Percentiles rank a stretch among this genome's conserved stretches.
Conservation (phyloP, 2,797 vertebrate species). For the Oophaga sylvatica region DNA sequence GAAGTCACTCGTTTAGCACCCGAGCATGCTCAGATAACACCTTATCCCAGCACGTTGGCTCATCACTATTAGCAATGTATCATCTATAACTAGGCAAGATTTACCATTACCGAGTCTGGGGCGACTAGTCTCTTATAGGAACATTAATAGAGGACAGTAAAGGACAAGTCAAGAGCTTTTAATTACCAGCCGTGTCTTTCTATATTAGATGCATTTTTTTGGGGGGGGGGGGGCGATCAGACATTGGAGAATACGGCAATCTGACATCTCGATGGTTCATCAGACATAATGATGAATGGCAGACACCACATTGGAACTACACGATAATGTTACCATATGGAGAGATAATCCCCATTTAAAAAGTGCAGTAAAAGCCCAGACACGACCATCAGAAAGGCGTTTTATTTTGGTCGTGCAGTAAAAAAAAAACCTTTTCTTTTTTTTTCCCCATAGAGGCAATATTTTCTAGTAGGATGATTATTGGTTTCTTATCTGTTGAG, state of each 20-base stretch:
- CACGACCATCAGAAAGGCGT: not conserved
- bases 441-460: conserved; percentile 3
- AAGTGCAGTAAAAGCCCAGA: conserved; percentile 1
- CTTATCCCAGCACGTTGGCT: no score
- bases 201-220: not conserved
- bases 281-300: not conserved
- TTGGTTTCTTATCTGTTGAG: conserved; percentile 17
- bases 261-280: not conserved
- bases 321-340: not conserved
- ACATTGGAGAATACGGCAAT: not conserved
- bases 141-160: not conserved
- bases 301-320: not conserved
- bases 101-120: not conserved
- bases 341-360: not conserved
- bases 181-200: not conserved
- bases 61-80: not conserved
- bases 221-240: not conserved
- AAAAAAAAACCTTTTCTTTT: conserved; percentile 9
- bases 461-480: conserved; percentile 31
- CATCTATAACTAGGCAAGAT: not conserved
- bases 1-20: no score
- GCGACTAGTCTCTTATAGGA: not conserved
- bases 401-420: conserved; percentile 21
- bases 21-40: no score
- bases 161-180: not conserved